phyloP scores from a whole-genome alignment of 92 coral and sea anemone genomes.

The Parazoanthus darwini region DNA sequence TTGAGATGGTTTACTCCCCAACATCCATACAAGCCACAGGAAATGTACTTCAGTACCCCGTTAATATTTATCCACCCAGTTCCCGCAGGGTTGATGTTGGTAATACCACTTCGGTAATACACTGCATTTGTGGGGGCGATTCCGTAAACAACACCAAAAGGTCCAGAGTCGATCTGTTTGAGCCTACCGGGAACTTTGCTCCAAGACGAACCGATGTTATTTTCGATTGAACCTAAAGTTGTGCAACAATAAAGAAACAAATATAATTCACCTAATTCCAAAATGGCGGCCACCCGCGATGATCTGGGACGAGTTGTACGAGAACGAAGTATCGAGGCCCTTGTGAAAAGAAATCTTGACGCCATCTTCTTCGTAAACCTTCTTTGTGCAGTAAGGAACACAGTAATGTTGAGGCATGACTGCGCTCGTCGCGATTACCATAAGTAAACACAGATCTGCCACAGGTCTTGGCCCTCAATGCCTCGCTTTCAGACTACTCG shows the following conservation, averaged over 20 bases:
- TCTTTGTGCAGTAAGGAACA: too few relatives aligned
- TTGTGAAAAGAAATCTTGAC: too few relatives aligned
- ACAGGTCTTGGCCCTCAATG: too few relatives aligned
- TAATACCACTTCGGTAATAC: conserved; percentile 18
- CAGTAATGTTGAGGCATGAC: too few relatives aligned
- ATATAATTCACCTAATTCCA: too few relatives aligned
- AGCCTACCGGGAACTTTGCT: background rate
- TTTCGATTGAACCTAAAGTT: conserved; percentile 5
- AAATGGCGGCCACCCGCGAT: too few relatives aligned
- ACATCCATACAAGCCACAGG: conserved; percentile 31
- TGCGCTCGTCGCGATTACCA: too few relatives aligned
- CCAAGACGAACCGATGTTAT: conserved; percentile 10
- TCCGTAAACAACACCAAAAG: conserved; percentile 24
- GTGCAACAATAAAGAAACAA: background rate
- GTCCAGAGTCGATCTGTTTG: conserved; percentile 27
- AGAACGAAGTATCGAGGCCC: too few relatives aligned
- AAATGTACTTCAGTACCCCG: background rate
- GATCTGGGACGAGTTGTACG: too few relatives aligned
- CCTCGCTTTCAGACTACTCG: too few relatives aligned
- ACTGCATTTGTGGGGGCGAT: background rate
- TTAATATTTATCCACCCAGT: background rate
- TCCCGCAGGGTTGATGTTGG: background rate
- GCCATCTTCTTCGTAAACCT: too few relatives aligned
- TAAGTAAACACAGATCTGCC: too few relatives aligned
- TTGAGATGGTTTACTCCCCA: conserved; percentile 2